Conservation (phyloP, 2,113 vertebrate genomes). For the Seriola aureovittata region DNA sequence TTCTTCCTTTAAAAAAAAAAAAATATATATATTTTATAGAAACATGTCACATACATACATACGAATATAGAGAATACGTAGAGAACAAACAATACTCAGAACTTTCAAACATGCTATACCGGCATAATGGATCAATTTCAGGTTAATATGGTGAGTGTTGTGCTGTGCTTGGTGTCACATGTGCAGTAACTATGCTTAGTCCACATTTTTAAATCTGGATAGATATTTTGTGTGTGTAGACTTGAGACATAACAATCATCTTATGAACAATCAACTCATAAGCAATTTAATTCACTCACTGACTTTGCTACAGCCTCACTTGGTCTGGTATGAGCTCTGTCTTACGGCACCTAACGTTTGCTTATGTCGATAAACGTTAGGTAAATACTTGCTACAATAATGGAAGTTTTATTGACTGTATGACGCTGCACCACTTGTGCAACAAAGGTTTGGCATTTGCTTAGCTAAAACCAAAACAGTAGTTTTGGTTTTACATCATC, state of each 20-base stretch:
- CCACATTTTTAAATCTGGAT: too few relatives aligned
- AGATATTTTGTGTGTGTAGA: not conserved
- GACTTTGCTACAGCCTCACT: not conserved
- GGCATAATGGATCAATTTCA: not conserved
- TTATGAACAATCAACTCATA: too few relatives aligned
- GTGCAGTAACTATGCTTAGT: not conserved
- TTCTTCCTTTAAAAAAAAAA: conserved; percentile 88
- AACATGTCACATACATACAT: too few relatives aligned
- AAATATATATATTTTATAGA: too few relatives aligned
- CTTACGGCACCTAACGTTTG: not conserved
- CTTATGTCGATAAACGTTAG: too few relatives aligned
- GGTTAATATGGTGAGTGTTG: not conserved
- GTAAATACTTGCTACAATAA: not conserved
- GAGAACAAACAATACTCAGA: not conserved
- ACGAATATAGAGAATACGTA: too few relatives aligned
- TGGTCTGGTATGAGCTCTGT: not conserved
- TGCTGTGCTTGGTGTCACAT: not conserved
- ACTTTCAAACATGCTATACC: not conserved
- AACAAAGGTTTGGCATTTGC: too few relatives aligned
- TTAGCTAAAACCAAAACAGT: not conserved
- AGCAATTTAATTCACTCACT: not conserved
- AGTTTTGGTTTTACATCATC: not conserved
- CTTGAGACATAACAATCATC: not conserved
- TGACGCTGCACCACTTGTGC: not conserved
- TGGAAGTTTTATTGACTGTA: not conserved